Conservation (phyloP, 2,888 invertebrate genomes). For the Diploptera punctata region DNA sequence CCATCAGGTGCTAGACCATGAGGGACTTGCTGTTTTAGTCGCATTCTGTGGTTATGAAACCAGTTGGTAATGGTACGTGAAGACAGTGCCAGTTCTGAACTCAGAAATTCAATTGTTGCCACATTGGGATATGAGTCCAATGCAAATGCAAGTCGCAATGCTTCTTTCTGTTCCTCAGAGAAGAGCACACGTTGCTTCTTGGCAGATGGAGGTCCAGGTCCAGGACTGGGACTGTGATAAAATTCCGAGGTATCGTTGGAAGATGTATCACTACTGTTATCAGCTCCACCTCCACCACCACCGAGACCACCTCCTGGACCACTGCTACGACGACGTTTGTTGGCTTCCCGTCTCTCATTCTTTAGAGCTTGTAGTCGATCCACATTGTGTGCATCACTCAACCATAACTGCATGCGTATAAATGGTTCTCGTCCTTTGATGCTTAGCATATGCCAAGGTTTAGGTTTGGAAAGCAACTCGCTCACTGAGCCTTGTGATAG, state of each 20-base stretch:
- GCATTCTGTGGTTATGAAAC: constrained; percentile 99
- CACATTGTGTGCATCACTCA: constrained; percentile 93
- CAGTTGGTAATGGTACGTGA: constrained; percentile 98
- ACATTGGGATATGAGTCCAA: constrained; percentile 97
- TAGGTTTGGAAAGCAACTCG: constrained; percentile 96
- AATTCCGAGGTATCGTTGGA: constrained; percentile 90
- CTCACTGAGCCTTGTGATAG: constrained; percentile 97
- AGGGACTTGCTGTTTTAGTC: constrained; percentile 90
- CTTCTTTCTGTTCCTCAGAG: constrained; percentile 98
- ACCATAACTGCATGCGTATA: constrained; percentile 96
- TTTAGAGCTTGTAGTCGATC: constrained; percentile 91
- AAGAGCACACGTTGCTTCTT: constrained; percentile 96
- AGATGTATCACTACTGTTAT: constrained; percentile 87
- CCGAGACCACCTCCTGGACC: constrained; percentile 52
- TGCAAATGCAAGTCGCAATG: constrained; percentile 90
- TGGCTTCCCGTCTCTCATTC: constrained; percentile 89
- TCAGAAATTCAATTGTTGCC: constrained; percentile 94
- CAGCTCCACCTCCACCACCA: constrained; percentile 80
- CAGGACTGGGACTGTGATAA: constrained; percentile 84
- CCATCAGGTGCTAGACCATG: constrained; percentile 76
- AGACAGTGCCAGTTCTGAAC: constrained; percentile 87
- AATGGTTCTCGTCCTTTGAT: constrained; percentile 97
- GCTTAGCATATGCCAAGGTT: constrained; percentile 99
- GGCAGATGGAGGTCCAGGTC: constrained; percentile 84
- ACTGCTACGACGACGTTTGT: constrained; percentile 77